These are phyloP conservation scores for Geothlypis trichas DNA, from an alignment of 2,113 vertebrate species.

Conservation along the genomic window DNA sequence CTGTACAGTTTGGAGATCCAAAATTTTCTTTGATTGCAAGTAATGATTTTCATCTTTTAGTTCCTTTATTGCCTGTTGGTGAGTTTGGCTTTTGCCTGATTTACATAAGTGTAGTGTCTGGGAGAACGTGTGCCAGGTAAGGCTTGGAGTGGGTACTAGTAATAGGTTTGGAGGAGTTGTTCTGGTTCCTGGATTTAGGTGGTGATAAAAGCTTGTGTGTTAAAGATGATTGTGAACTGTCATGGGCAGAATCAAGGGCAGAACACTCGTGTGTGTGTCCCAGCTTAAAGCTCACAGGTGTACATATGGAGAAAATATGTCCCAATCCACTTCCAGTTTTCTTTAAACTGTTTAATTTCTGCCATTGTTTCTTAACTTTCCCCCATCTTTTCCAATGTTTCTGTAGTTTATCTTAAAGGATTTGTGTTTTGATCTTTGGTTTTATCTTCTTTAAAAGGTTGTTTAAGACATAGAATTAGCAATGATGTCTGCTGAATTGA, in stretches of 20 bases:
- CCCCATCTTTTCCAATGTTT: neutral
- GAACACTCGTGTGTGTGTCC: neutral
- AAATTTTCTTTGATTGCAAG: neutral
- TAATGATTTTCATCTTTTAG: neutral
- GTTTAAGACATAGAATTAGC: neutral
- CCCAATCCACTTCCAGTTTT: neutral
- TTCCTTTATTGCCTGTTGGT: neutral
- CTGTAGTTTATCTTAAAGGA: neutral
- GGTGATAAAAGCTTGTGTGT: neutral
- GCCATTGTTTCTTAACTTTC: neutral
- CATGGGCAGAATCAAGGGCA: rapidly evolving
- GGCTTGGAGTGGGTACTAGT: neutral
- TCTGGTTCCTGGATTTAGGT: neutral
- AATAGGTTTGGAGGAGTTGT: neutral
- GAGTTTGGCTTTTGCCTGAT: neutral
- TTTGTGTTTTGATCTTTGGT: neutral
- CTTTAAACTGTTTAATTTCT: neutral
- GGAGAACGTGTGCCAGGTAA: neutral
- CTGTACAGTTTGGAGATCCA: neutral
- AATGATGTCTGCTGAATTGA: neutral
- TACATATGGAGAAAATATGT: neutral
- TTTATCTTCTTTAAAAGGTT: neutral
- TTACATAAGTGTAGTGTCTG: neutral
- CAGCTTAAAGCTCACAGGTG: neutral
- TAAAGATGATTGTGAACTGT: neutral